Conservation (phyloP, 2,113 vertebrate species). For the Benthochromis sp. region DNA sequence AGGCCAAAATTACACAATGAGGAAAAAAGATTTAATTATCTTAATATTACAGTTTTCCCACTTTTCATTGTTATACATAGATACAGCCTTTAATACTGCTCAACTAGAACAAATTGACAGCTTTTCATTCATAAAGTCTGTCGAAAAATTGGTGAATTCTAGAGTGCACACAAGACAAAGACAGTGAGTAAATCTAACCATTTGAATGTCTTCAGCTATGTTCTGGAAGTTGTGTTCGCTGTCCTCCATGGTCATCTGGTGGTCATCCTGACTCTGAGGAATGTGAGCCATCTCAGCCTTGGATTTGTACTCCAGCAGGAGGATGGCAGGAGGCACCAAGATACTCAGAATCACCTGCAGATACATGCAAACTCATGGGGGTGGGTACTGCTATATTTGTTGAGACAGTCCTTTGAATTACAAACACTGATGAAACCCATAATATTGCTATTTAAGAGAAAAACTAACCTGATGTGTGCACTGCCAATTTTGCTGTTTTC, state of each 20-base stretch:
- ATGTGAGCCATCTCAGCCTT: conserved; percentile 99
- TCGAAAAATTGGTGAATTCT: neutral
- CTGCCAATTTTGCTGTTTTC: neutral
- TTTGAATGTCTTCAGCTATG: conserved; percentile 85
- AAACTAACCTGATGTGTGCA: neutral
- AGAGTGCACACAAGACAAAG: neutral
- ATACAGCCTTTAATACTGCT: neutral
- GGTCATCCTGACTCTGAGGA: conserved; percentile 95
- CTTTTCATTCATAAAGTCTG: neutral
- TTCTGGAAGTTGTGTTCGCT: conserved; percentile 95
- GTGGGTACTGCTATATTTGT: neutral
- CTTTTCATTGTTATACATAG: neutral
- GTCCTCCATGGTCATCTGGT: conserved; percentile 98
- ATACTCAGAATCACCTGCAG: conserved; percentile 94
- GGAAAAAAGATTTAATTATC: neutral
- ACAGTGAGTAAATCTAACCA: conserved; percentile 64
- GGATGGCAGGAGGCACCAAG: conserved; percentile 90
- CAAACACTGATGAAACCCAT: neutral
- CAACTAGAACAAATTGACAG: neutral
- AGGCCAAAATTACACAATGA: neutral
- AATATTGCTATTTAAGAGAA: neutral
- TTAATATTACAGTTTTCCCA: neutral
- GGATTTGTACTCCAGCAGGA: conserved; percentile 96
- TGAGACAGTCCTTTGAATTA: neutral
- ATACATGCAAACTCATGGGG: conserved; percentile 22